Evolutionary conservation across 2,797 vertebrate genomes (phyloP).

Genomic region (Poeciliopsis infans): DNA sequence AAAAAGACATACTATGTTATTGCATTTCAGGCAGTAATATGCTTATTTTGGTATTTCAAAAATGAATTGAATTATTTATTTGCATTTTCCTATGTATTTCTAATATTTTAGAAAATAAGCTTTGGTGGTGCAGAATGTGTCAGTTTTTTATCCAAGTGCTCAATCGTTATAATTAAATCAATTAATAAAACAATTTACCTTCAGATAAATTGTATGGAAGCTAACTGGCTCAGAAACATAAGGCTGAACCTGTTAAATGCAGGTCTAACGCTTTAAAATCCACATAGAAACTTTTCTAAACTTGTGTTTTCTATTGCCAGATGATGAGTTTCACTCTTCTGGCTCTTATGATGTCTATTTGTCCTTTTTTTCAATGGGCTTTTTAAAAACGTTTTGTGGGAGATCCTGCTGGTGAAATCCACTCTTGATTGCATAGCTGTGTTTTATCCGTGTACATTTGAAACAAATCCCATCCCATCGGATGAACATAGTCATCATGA

Average conservation of each 20-base stretch:
- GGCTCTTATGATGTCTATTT: not conserved
- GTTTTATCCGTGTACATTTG: not conserved
- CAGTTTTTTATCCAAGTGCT: no score
- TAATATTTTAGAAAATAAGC: no score
- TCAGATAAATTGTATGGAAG: no score
- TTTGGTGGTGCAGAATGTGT: no score
- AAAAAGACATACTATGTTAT: no score
- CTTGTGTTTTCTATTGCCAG: not conserved
- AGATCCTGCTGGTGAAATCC: not conserved
- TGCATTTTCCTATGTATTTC: no score
- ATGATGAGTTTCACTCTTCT: not conserved
- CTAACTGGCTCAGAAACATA: not conserved
- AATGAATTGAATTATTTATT: no score
- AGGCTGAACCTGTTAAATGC: not conserved
- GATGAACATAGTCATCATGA: conserved; percentile 25
- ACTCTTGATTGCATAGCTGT: not conserved
- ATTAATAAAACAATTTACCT: no score
- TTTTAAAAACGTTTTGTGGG: not conserved
- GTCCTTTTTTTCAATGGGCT: not conserved
- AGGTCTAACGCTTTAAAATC: not conserved
- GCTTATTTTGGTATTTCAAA: not conserved
- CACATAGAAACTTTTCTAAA: not conserved
- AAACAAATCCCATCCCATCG: not conserved
- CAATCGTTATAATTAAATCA: no score
- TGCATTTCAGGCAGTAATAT: not conserved